These are phyloP conservation scores for Priocnemis perturbator DNA, from an alignment of 2,888 invertebrate species.

Conservation along the genomic window DNA sequence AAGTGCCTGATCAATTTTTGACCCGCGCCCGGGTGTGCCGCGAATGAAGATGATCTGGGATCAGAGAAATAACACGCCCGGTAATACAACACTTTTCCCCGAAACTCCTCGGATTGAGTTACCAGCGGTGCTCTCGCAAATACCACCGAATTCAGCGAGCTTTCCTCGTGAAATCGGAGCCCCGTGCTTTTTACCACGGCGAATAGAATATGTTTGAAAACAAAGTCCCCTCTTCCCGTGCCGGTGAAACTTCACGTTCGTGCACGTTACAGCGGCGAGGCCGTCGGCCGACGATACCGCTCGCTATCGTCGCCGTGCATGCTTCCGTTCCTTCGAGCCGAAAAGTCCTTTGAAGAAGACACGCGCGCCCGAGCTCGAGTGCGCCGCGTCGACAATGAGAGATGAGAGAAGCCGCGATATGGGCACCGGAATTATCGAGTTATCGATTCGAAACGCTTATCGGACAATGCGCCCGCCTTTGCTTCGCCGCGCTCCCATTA, in stretches of 20 bases:
- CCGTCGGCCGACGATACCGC: neutral
- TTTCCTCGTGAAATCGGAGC: slow-evolving; percentile 49
- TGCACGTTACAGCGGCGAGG: slow-evolving; percentile 7
- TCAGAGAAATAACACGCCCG: slow-evolving; percentile 39
- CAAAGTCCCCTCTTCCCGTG: slow-evolving; percentile 35
- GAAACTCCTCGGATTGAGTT: slow-evolving; percentile 50
- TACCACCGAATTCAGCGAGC: slow-evolving; percentile 20
- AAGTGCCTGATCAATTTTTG: slow-evolving; percentile 23
- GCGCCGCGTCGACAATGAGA: too few relatives aligned
- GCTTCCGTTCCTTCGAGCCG: too few relatives aligned
- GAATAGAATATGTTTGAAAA: slow-evolving; percentile 42
- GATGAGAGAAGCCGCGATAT: too few relatives aligned
- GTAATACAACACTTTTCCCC: slow-evolving; percentile 50
- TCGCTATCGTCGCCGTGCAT: too few relatives aligned
- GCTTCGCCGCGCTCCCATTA: too few relatives aligned
- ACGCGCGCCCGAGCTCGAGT: too few relatives aligned
- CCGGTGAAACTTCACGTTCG: slow-evolving; percentile 33
- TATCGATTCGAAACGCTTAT: too few relatives aligned
- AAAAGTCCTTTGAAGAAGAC: too few relatives aligned
- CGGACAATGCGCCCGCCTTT: too few relatives aligned
- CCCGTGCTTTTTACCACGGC: slow-evolving; percentile 37
- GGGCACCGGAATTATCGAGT: too few relatives aligned
- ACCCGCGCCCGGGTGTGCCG: slow-evolving; percentile 25
- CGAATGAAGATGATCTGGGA: slow-evolving; percentile 40
- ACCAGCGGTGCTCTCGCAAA: slow-evolving; percentile 24